Evolutionary conservation across 2,888 invertebrate genomes (phyloP).

Genomic region (Hartigia nigra): DNA sequence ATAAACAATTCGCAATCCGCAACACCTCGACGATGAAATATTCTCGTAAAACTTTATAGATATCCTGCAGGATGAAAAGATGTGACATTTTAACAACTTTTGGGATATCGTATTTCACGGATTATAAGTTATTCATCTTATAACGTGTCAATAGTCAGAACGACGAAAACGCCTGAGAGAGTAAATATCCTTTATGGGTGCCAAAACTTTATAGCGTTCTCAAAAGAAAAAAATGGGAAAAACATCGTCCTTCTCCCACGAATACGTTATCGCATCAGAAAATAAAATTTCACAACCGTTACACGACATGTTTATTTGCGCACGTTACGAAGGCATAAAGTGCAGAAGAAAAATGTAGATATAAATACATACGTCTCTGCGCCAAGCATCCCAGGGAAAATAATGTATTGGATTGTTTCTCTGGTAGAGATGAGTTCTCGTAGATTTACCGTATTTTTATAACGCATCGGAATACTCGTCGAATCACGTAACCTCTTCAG

Average conservation of each 20-base stretch:
- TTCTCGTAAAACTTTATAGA: background rate
- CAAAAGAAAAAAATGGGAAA: background rate
- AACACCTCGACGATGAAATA: too few relatives aligned
- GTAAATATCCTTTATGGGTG: background rate
- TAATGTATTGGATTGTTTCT: background rate
- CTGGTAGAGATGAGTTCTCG: background rate
- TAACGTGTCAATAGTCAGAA: background rate
- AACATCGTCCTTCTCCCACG: background rate
- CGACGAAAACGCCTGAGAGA: background rate
- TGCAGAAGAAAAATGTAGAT: background rate
- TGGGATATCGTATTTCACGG: background rate
- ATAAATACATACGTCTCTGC: background rate
- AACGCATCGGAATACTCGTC: background rate
- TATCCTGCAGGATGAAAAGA: background rate
- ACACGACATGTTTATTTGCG: background rate
- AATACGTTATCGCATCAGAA: background rate
- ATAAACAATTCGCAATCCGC: too few relatives aligned
- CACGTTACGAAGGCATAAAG: background rate
- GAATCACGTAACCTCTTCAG: background rate
- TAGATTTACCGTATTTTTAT: background rate
- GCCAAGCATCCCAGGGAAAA: background rate
- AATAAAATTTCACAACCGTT: background rate
- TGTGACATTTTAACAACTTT: background rate
- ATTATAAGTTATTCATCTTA: background rate
- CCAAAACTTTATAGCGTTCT: background rate